Conservation (phyloP, 2,888 invertebrate genomes). For the Acrobasis suavella region DNA sequence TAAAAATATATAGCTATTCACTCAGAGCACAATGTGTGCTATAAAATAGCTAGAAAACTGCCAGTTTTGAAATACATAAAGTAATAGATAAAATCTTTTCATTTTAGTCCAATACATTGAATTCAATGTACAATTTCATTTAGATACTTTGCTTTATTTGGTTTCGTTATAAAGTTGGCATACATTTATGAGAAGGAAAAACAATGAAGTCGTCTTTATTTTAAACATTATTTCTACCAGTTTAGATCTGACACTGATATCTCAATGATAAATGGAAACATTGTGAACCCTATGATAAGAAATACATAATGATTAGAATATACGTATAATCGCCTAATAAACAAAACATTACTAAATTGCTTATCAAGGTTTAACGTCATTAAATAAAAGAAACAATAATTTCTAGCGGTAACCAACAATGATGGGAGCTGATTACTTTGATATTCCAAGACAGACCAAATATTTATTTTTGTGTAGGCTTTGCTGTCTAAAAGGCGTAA, state of each 20-base stretch:
- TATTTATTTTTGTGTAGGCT: no score
- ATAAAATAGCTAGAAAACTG: no score
- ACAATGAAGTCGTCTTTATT: slow-evolving; percentile 49
- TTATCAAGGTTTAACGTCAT: slow-evolving; percentile 30
- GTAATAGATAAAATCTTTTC: no score
- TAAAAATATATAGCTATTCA: no score
- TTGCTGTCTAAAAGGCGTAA: not conserved
- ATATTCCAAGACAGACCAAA: no score
- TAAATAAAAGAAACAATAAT: slow-evolving; percentile 31
- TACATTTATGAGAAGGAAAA: slow-evolving; percentile 58
- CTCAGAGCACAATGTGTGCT: no score
- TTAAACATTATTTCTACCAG: slow-evolving; percentile 36
- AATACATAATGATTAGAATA: slow-evolving; percentile 49
- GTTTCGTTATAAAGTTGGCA: no score
- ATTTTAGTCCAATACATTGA: no score
- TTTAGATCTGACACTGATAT: slow-evolving; percentile 46
- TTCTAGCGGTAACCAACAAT: slow-evolving; percentile 39
- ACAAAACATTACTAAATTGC: slow-evolving; percentile 39
- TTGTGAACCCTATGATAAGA: slow-evolving; percentile 49
- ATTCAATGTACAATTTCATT: no score
- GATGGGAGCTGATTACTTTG: slow-evolving; percentile 31
- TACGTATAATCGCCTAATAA: slow-evolving; percentile 40
- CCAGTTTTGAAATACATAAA: no score
- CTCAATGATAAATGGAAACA: slow-evolving; percentile 44
- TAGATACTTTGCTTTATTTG: no score